Evolutionary conservation across 2,888 invertebrate species (phyloP).

Genomic region (Gnatocerus cornutus): DNA sequence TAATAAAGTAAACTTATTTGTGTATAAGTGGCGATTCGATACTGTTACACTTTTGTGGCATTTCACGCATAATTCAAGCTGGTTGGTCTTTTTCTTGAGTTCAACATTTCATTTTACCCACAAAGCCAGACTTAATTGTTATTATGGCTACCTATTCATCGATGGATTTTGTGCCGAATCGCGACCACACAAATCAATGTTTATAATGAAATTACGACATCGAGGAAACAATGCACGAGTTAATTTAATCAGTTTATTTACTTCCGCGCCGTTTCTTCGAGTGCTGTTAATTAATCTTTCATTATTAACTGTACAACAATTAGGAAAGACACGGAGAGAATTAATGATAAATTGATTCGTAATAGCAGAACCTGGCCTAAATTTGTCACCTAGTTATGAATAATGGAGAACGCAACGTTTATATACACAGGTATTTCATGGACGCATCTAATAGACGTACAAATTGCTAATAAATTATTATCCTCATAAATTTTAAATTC

Average conservation of each 20-base stretch:
- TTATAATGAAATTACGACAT: neutral
- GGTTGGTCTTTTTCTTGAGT: conserved; percentile 16
- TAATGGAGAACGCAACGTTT: conserved; percentile 12
- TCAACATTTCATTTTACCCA: conserved; percentile 24
- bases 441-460: conserved; percentile 12
- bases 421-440: conserved; percentile 9
- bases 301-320: conserved; percentile 3
- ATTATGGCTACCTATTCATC: conserved; percentile 34
- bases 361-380: conserved; percentile 12
- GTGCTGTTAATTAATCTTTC: conserved; percentile 3
- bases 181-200: conserved; percentile 11
- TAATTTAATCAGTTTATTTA: conserved; percentile 19
- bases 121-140: conserved; percentile 26
- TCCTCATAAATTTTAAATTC: conserved; percentile 6
- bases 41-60: conserved; percentile 47
- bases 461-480: conserved; percentile 21
- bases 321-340: conserved; percentile 1
- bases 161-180: neutral
- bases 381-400: conserved; percentile 20
- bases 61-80: conserved; percentile 44
- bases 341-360: conserved; percentile 6
- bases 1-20: conserved; percentile 45
- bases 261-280: no score
- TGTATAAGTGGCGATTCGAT: conserved; percentile 46
- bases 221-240: no score